Conservation (phyloP, 2,797 vertebrate species). For the Fistularia commersonii region DNA sequence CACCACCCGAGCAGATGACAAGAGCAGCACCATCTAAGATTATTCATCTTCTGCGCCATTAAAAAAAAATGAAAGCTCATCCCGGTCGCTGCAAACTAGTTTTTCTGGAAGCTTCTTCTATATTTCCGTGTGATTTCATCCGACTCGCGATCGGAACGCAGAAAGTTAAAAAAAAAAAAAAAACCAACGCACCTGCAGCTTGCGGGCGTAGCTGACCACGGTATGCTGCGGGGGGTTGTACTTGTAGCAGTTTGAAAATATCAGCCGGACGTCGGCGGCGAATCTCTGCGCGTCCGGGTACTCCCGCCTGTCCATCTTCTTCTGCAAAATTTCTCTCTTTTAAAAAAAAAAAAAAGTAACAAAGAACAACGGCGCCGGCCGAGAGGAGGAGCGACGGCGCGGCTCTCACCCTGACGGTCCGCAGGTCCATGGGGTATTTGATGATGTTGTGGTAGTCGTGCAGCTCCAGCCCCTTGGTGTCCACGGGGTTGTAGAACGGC, state of each 20-base stretch:
- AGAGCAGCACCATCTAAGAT: too few species aligned
- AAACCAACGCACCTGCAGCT: constrained; percentile 83
- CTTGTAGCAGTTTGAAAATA: constrained; percentile 99
- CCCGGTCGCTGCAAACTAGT: too few species aligned
- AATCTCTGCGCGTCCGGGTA: constrained; percentile 89
- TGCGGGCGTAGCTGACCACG: constrained; percentile 87
- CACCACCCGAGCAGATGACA: too few species aligned
- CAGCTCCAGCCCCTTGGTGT: constrained; percentile 86
- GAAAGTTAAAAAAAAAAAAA: background rate
- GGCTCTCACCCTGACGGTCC: constrained; percentile 82
- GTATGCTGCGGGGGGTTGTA: constrained; percentile 91
- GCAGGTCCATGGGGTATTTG: constrained; percentile 97
- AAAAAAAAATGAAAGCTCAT: too few species aligned
- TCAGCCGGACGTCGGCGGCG: constrained; percentile 89
- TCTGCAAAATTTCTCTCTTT: too few species aligned
- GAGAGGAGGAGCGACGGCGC: too few species aligned
- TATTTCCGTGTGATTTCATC: too few species aligned
- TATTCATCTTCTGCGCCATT: too few species aligned
- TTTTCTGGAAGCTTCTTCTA: too few species aligned
- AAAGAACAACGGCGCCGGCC: background rate
- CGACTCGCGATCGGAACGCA: too few species aligned
- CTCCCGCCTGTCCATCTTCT: constrained; percentile 89
- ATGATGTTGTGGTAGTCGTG: constrained; percentile 97
- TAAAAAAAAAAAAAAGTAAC: background rate
- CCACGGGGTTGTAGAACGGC: constrained; percentile 96